Percentiles rank a stretch among this genome's conserved stretches.
Evolutionary conservation across 2,797 vertebrate genomes (phyloP).

Genomic region (Rousettus madagascariensis): DNA sequence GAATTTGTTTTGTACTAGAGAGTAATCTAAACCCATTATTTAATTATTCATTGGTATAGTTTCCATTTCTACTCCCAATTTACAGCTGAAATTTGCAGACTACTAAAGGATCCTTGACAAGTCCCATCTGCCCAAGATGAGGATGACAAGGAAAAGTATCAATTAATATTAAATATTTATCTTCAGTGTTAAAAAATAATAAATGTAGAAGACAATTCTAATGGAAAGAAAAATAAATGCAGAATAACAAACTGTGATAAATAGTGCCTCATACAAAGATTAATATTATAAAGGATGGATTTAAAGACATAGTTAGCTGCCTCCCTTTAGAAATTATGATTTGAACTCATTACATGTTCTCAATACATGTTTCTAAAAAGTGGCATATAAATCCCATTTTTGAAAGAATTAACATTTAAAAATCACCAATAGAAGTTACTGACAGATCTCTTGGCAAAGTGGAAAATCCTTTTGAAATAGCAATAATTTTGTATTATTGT

Average conservation of each 20-base stretch:
- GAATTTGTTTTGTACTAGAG: conserved; percentile 48
- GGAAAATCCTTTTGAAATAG: conserved; percentile 25
- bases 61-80: conserved; percentile 54
- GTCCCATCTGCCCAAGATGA: not conserved
- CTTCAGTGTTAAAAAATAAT: conserved; percentile 48
- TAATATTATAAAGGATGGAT: not conserved
- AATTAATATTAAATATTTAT: conserved; percentile 63
- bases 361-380: not conserved
- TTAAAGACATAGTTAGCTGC: conserved; percentile 33
- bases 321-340: conserved; percentile 35
- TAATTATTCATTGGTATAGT: conserved; percentile 65
- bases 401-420: not conserved
- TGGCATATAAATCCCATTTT: not conserved
- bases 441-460: not conserved
- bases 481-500: not conserved
- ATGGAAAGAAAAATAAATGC: conserved; percentile 48
- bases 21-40: conserved; percentile 33
- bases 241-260: not conserved
- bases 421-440: conserved; percentile 1
- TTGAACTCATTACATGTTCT: not conserved
- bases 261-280: not conserved
- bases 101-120: conserved; percentile 17
- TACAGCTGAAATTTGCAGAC: conserved; percentile 24
- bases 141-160: conserved; percentile 20
- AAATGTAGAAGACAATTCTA: not conserved